phyloP scores from a whole-genome alignment of 2,113 vertebrate genomes.

The Lophochroa leadbeateri region DNA sequence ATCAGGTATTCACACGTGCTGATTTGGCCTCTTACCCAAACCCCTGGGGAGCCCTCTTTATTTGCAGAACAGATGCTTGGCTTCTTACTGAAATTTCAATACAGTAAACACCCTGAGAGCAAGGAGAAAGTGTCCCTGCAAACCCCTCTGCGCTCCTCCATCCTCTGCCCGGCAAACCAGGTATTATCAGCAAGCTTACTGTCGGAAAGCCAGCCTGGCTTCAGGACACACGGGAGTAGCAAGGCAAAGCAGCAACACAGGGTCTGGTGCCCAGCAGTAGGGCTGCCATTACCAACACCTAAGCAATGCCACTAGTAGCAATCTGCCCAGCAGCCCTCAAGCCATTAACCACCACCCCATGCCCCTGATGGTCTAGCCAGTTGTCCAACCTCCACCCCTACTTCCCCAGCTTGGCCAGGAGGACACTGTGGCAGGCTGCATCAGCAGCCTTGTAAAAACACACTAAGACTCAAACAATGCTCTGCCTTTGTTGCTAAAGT shows the following conservation, averaged over 20 bases:
- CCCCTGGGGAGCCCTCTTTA: conserved; percentile 16
- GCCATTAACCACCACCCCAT: background rate
- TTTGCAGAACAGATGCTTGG: conserved; percentile 46
- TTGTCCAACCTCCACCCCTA: background rate
- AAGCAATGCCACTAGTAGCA: background rate
- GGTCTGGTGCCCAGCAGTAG: background rate
- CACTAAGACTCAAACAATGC: accelerated
- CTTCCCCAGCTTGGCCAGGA: background rate
- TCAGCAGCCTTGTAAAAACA: background rate
- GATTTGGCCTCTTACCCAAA: background rate
- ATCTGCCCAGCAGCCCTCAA: accelerated
- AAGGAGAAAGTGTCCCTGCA: background rate
- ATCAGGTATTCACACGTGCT: conserved; percentile 28
- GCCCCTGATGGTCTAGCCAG: background rate
- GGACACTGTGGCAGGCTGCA: accelerated
- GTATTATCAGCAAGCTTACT: background rate
- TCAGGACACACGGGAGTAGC: background rate
- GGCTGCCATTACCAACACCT: background rate
- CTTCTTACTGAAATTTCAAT: conserved; percentile 43
- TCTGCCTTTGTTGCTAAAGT: background rate
- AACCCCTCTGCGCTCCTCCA: background rate
- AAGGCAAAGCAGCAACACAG: background rate
- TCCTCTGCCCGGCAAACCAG: background rate
- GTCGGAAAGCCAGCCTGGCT: background rate
- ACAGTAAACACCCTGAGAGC: background rate